Evolutionary conservation across 2,113 vertebrate species (phyloP).

Genomic region (Oryzias javanicus): DNA sequence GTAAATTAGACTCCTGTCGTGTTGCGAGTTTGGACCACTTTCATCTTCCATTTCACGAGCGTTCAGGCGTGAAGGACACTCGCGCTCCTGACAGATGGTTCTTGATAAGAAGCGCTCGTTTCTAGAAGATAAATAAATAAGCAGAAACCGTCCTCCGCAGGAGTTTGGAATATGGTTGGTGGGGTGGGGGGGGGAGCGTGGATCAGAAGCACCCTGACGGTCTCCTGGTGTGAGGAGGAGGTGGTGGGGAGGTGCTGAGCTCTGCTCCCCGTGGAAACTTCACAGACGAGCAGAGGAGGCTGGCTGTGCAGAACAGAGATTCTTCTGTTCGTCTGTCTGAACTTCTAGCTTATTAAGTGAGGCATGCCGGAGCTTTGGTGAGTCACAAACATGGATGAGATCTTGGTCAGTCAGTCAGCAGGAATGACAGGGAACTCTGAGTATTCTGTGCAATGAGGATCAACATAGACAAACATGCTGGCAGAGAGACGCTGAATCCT

Average conservation of each 20-base stretch:
- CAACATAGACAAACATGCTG: too few species aligned
- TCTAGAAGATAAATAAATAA: constrained; percentile 50
- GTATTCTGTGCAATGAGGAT: constrained; percentile 8
- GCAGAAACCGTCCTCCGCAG: constrained; percentile 35
- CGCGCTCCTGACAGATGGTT: constrained; percentile 42
- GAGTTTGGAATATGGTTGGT: constrained; percentile 7
- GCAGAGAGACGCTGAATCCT: too few species aligned
- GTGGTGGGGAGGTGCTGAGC: constrained; percentile 35
- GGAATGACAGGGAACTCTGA: constrained; percentile 7
- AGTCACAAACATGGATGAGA: constrained; percentile 19
- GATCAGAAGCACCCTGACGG: constrained; percentile 39
- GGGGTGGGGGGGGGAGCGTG: constrained; percentile 23
- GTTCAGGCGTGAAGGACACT: constrained; percentile 47
- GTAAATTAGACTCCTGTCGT: constrained; percentile 1
- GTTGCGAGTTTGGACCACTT: constrained; percentile 24
- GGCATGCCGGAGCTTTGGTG: constrained; percentile 41
- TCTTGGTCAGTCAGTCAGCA: constrained; percentile 10
- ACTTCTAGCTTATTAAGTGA: constrained; percentile 49
- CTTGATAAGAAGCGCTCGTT: constrained; percentile 37
- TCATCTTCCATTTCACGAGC: constrained; percentile 37
- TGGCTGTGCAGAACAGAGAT: constrained; percentile 51
- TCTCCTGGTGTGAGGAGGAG: constrained; percentile 18
- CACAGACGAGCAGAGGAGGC: constrained; percentile 34
- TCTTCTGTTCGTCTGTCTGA: constrained; percentile 48
- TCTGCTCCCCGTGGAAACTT: constrained; percentile 49